A percentile compares a stretch with the other conserved stretches of the same genome.
These are phyloP conservation scores for Electrophaes corylata DNA, from an alignment of 2,888 invertebrate genomes.

Conservation along the genomic window DNA sequence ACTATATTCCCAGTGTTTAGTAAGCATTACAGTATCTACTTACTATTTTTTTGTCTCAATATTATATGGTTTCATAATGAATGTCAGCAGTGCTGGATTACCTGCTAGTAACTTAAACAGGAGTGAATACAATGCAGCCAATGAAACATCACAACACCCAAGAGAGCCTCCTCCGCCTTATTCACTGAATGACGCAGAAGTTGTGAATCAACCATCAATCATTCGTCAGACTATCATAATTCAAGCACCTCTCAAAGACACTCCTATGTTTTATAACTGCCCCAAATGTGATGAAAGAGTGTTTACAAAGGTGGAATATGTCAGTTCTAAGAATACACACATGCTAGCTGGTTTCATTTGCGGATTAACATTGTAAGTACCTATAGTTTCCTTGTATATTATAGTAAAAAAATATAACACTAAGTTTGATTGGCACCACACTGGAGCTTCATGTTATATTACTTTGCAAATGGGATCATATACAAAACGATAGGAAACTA, in stretches of 20 bases:
- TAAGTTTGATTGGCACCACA: too few relatives aligned
- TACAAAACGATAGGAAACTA: too few relatives aligned
- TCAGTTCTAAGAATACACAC: conserved; percentile 71
- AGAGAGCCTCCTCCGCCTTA: conserved; percentile 71
- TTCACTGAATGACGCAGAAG: conserved; percentile 37
- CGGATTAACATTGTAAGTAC: conserved; percentile 73
- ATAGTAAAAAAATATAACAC: too few relatives aligned
- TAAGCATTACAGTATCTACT: conserved; percentile 48
- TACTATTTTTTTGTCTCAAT: conserved; percentile 29
- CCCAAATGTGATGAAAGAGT: conserved; percentile 62
- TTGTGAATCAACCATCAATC: conserved; percentile 48
- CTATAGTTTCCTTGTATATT: too few relatives aligned
- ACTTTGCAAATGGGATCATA: too few relatives aligned
- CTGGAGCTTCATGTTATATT: too few relatives aligned
- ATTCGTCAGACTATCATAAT: conserved; percentile 62
- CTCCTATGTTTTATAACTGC: conserved; percentile 62
- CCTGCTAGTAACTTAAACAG: conserved; percentile 40
- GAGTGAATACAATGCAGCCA: conserved; percentile 44
- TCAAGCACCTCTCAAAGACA: conserved; percentile 57
- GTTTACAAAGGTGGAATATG: conserved; percentile 66
- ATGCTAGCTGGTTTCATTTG: conserved; percentile 74
- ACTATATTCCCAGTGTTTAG: conserved; percentile 42
- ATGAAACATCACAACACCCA: conserved; percentile 43
- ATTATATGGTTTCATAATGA: conserved; percentile 45
- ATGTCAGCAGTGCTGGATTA: conserved; percentile 47